These are phyloP conservation scores for Zygaena filipendulae DNA, from an alignment of 2,888 invertebrate species.

Conservation along the genomic window DNA sequence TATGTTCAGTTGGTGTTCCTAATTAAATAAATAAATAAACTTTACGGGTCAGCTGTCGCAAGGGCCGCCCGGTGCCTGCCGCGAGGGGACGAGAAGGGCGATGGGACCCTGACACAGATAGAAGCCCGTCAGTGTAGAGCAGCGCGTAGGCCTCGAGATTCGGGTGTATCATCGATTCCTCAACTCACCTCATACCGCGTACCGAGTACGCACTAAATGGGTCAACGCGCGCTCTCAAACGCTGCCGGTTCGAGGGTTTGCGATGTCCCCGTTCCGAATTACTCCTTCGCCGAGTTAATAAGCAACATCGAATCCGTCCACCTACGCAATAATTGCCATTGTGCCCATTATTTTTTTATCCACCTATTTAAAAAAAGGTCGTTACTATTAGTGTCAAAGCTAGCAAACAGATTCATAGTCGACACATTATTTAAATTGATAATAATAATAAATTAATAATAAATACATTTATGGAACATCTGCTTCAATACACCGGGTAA, in stretches of 20 bases:
- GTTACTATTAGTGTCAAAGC: too few species aligned
- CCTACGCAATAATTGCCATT: too few species aligned
- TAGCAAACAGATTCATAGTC: too few species aligned
- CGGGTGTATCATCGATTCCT: constrained; percentile 61
- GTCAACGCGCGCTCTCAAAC: constrained; percentile 46
- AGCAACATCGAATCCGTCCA: too few species aligned
- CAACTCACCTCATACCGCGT: constrained; percentile 41
- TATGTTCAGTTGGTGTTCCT: neutral
- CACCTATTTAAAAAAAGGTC: too few species aligned
- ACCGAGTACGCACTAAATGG: constrained; percentile 61
- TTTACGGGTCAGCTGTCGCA: constrained; percentile 52
- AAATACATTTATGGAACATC: too few species aligned
- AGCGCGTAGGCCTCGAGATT: constrained; percentile 52
- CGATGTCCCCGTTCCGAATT: constrained; percentile 55
- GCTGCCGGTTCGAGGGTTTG: constrained; percentile 36
- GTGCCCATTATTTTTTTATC: too few species aligned
- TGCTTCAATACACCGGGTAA: too few species aligned
- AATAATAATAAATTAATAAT: too few species aligned
- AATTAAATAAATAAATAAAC: constrained; percentile 18
- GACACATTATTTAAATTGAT: too few species aligned
- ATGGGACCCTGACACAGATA: constrained; percentile 65
- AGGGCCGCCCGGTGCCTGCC: constrained; percentile 34
- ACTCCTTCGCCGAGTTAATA: constrained; percentile 53
- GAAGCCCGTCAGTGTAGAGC: constrained; percentile 53
- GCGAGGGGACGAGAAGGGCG: constrained; percentile 25